These are phyloP conservation scores for Gopherus evgoodei DNA, from an alignment of 2,113 vertebrate species.

Conservation along the genomic window DNA sequence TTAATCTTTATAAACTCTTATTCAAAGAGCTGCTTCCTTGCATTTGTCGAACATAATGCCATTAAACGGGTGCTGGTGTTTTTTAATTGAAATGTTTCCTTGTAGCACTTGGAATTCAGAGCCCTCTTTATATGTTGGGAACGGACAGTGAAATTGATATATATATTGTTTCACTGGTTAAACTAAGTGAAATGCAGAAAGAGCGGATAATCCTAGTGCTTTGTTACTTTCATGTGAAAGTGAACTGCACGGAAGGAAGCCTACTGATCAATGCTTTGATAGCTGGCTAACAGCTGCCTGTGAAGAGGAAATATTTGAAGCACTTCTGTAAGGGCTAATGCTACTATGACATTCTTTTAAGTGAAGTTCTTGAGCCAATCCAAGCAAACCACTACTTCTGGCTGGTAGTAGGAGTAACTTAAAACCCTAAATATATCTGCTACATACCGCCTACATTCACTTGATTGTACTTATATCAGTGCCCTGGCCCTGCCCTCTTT, in stretches of 20 bases:
- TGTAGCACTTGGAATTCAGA: not conserved
- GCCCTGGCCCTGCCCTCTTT: not conserved
- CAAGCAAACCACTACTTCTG: not conserved
- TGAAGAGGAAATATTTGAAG: not conserved
- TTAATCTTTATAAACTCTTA: not conserved
- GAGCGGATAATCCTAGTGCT: not conserved
- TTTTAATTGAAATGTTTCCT: not conserved
- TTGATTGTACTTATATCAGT: not conserved
- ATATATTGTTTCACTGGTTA: not conserved
- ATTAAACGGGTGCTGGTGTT: not conserved
- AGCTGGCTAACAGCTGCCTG: not conserved
- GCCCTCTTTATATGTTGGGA: not conserved
- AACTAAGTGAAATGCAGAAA: not conserved
- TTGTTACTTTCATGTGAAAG: not conserved
- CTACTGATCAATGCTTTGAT: too few relatives aligned
- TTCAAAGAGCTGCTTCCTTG: not conserved
- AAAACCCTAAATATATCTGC: not conserved
- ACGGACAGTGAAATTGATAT: not conserved
- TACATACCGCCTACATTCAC: accelerated
- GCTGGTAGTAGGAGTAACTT: not conserved
- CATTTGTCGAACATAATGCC: not conserved
- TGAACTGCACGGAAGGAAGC: not conserved
- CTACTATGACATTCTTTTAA: not conserved
- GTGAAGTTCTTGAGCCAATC: not conserved
- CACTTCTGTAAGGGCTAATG: not conserved